Evolutionary conservation across 2,113 vertebrate genomes (phyloP), one percentile per base, ranked within the genome.

Genomic region (Trogon melanurus): DNA sequence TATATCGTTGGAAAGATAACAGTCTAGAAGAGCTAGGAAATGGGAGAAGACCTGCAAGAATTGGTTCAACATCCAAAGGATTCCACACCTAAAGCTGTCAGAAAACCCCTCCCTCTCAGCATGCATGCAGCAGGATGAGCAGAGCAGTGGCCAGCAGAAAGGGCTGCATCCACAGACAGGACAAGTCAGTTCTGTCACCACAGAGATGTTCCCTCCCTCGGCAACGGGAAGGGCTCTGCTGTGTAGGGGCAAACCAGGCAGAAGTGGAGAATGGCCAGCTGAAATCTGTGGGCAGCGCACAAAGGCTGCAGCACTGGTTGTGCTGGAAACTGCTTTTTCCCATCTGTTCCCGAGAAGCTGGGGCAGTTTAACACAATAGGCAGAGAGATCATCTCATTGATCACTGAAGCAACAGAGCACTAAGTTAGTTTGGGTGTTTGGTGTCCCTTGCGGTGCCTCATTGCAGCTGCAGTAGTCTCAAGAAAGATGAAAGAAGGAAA

Each of bases 81-180:
- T 69, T 18, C 51, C 1, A 1, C n/a, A 30, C 7, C 9, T 18
- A 38, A 26, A 66, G 45, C 38, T 44, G 10, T 51, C 34, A 69
- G 66, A 65, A 81, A 78, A 11, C 16, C 30, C 21, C 41, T 47
- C 13, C 0, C 0, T 27, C 20, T 20, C 69, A 30, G 3, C 6
- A 17, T 15, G 21, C 11, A 5, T 21, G 32, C 48, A 56, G 50
- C 47, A 70, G 60, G 36, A 54, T 16, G 60, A 61, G 48, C 38
- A 57, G 32, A 61, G 44, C n/a, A 62, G 62, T 10, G n/a, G 27
- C 23, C 75, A 62, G 34, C 64, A 66, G 36, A 22, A 53, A 85
- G 67, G 19, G 30, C 32, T 78, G 69, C 60, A n/a, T 62, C 61
- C 38, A n/a, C 45, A 50, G 45, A 25, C 4, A 54, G 72, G 30